Percentiles rank a stretch among this genome's conserved stretches.
Evolutionary conservation across 2,797 vertebrate species (phyloP).

Genomic region (Simalia tracyae): DNA sequence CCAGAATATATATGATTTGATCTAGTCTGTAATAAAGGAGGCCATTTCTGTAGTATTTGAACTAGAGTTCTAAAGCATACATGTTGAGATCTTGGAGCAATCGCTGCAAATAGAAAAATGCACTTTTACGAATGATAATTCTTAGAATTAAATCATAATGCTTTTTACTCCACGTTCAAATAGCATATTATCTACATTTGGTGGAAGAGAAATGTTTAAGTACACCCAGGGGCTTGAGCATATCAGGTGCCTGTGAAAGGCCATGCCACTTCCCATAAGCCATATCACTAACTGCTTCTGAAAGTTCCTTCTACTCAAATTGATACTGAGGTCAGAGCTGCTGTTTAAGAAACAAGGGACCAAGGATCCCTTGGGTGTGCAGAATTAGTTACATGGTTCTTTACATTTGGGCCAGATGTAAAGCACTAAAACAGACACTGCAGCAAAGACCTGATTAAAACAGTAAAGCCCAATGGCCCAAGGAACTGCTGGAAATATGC

Average conservation of each 20-base stretch:
- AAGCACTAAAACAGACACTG: background rate
- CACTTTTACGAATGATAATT: background rate
- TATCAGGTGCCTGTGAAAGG: background rate
- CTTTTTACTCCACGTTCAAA: background rate
- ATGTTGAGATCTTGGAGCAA: background rate
- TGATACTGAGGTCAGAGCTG: background rate
- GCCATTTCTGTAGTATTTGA: constrained; percentile 8
- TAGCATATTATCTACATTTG: background rate
- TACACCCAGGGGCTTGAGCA: background rate
- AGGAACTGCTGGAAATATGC: background rate
- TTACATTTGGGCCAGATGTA: background rate
- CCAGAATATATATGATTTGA: constrained; percentile 2
- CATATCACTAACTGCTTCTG: background rate
- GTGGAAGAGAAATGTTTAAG: background rate
- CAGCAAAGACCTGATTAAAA: background rate
- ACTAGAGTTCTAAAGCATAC: background rate
- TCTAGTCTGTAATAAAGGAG: constrained; percentile 1
- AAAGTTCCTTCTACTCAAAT: background rate
- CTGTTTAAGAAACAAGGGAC: background rate
- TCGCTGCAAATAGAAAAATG: background rate
- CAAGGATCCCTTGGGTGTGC: background rate
- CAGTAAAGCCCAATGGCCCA: background rate
- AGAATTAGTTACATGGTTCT: background rate
- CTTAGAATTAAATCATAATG: constrained; percentile 8
- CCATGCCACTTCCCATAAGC: background rate